Percentiles rank a stretch among this genome's conserved stretches.
Conservation (phyloP, 2,113 vertebrate species). For the Pachycephala philippinensis region DNA sequence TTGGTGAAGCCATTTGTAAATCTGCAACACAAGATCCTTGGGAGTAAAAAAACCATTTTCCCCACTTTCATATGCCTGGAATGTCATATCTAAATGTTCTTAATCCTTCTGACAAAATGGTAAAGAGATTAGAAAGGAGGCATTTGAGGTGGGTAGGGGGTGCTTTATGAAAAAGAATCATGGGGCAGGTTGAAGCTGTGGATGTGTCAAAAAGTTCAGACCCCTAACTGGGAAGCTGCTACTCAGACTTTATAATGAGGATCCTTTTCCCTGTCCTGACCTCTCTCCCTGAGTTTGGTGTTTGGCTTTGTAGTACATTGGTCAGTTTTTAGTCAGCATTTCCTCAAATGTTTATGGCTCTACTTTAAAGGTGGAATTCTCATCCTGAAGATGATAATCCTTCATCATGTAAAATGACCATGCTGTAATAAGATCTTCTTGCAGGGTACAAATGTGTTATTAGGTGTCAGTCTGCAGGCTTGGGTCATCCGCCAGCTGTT, state of each 20-base stretch:
- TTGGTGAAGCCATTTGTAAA: neutral
- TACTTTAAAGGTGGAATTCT: slow-evolving; percentile 39
- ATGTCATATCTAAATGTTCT: neutral
- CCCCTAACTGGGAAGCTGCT: neutral
- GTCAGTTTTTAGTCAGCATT: neutral
- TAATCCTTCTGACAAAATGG: neutral
- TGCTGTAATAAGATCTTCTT: slow-evolving; percentile 68
- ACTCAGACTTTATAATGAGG: neutral
- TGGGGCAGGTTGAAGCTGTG: neutral
- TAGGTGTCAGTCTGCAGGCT: slow-evolving; percentile 47
- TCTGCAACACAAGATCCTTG: neutral
- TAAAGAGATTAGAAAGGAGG: neutral
- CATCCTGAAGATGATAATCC: slow-evolving; percentile 39
- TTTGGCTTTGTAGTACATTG: neutral
- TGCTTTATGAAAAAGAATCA: neutral
- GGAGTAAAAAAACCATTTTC: neutral
- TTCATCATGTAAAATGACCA: slow-evolving; percentile 54
- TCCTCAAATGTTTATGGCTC: neutral
- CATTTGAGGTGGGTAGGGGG: neutral
- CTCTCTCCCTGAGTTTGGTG: neutral
- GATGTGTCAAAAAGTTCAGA: slow-evolving; percentile 15
- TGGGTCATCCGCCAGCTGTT: slow-evolving; percentile 68
- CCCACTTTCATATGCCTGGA: neutral
- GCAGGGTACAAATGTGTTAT: slow-evolving; percentile 61
- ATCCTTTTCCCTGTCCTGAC: neutral